Percentiles rank a stretch among this genome's conserved stretches.
phyloP scores from a whole-genome alignment of 1,140 invertebrate species.

The Alviniconcha marisindica region DNA sequence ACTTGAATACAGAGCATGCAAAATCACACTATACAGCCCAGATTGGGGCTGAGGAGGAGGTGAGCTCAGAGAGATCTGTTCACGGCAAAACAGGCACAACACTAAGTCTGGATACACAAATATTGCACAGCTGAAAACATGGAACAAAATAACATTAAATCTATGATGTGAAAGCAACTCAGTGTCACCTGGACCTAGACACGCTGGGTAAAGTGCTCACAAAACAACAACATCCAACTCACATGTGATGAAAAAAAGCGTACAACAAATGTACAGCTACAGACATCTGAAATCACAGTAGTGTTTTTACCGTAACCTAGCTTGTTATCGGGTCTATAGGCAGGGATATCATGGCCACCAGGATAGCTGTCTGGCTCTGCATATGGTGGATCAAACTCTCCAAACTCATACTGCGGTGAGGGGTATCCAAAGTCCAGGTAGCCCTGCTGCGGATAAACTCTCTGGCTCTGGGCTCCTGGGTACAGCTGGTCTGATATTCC shows the following conservation, averaged over 20 bases:
- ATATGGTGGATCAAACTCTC: conserved; percentile 38
- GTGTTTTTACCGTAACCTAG: conserved; percentile 32
- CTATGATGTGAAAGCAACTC: too few species aligned
- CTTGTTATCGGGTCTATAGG: conserved; percentile 24
- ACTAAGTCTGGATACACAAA: too few species aligned
- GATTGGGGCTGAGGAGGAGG: too few species aligned
- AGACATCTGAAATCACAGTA: not conserved
- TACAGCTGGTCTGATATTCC: conserved; percentile 19
- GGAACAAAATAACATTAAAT: too few species aligned
- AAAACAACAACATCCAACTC: too few species aligned
- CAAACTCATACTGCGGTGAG: conserved; percentile 34
- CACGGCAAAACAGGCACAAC: too few species aligned
- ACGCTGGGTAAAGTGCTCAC: too few species aligned
- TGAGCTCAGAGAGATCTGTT: too few species aligned
- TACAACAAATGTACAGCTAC: not conserved
- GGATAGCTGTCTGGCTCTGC: conserved; percentile 25
- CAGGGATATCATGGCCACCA: conserved; percentile 10
- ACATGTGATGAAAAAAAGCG: not conserved
- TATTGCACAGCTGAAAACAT: too few species aligned
- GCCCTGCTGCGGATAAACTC: conserved; percentile 29
- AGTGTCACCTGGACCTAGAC: too few species aligned
- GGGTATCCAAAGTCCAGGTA: conserved; percentile 37
- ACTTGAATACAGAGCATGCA: too few species aligned
- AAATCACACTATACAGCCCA: too few species aligned
- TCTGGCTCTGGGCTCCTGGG: conserved; percentile 21